Evolutionary conservation across 2,113 vertebrate species (phyloP), one percentile per base, ranked within the genome.

Genomic region (Anguilla japonica): DNA sequence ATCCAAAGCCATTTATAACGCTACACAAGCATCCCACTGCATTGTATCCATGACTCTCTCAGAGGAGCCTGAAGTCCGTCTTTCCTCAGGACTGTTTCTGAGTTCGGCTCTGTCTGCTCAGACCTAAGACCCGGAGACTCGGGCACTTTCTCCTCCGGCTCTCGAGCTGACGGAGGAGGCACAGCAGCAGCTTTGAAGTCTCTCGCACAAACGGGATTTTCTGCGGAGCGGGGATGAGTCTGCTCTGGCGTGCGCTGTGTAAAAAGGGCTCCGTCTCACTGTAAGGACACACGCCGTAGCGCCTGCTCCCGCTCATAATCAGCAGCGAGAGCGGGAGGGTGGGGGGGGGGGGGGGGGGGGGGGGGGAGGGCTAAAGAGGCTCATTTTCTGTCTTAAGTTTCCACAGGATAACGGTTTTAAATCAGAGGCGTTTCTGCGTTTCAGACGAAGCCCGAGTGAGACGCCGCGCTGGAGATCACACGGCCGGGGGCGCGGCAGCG

Each of bases 151-250:
- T 75, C 63, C 53, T 63, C 81, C 81, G n/a, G 11, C 40, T 34
- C 82, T 16, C 29, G 34, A 26, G 29, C 34, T 83, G 26, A 56
- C 63, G 53, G 63, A 34, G 82, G 60, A 60, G 41, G 82, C n/a
- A 7, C 82, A 60, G 82, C 50, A 40, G 82, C 57, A 83, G 53
- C 82, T 83, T 83, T 83, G 82, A 83, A 56, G 82, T 83, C 53
- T 83, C 50, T 20, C 18, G 53, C 60, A 83, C 82, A 83, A 63
- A 83, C 63, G n/a, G 82, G 82, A 83, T 83, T 83, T 83, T 83
- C 82, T 39, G 34, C 56, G 41, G 56, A 9, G 67, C 3, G 56
- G 41, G 53, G 53, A 60, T 18, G 13, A 57, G 26, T 57, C 75
- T 85, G 75, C 5, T 0, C 26, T 41, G 43, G 39, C n/a, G 39